A percentile compares a stretch with the other conserved stretches of the same genome.
Evolutionary conservation across 2,888 invertebrate genomes (phyloP).

Genomic region (Morpho achilles): DNA sequence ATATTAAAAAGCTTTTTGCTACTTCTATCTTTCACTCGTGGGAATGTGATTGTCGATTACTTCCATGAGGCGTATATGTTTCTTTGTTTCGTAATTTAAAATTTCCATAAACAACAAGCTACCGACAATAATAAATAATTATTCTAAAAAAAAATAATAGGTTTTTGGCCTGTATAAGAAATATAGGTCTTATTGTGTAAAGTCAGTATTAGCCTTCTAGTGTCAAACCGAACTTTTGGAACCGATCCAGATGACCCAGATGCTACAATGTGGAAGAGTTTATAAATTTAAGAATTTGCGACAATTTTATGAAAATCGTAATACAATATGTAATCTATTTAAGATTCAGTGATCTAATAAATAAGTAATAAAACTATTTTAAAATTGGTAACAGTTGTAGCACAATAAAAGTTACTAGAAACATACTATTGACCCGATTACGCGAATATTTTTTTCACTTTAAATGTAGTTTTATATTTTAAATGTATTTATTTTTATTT

Average conservation of each 20-base stretch:
- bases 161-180: too few species aligned
- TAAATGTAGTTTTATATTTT: too few species aligned
- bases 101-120: too few species aligned
- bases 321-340: constrained; percentile 20
- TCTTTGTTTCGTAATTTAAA: not conserved
- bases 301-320: constrained; percentile 36
- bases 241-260: constrained; percentile 67
- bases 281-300: constrained; percentile 51
- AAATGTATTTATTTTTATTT: too few species aligned
- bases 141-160: too few species aligned
- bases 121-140: too few species aligned
- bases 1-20: constrained; percentile 17
- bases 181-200: constrained; percentile 33
- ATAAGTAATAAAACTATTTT: constrained; percentile 23
- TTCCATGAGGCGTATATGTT: not conserved
- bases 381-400: constrained; percentile 16
- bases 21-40: constrained; percentile 14
- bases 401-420: constrained; percentile 16
- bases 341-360: constrained; percentile 24
- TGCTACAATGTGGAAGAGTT: constrained; percentile 47
- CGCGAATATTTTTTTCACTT: too few species aligned
- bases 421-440: not conserved
- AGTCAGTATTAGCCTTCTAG: constrained; percentile 36
- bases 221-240: constrained; percentile 60
- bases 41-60: constrained; percentile 3